Base-by-base conservation (phyloP, 2,888 invertebrate species). In the Miltochrista miniata region DNA sequence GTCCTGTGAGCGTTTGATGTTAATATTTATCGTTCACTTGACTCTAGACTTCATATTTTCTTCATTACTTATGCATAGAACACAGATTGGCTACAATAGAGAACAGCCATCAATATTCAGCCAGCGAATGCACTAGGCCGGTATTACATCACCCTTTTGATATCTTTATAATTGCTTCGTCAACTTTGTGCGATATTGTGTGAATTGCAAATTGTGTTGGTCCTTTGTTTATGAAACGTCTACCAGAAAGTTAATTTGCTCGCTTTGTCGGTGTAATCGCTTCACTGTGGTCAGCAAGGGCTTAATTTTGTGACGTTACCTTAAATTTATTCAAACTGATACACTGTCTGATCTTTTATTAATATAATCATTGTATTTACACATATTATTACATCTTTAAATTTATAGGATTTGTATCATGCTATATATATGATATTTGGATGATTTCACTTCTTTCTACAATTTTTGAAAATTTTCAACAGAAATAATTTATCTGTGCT, bases 21-120 rank as follows among this genome's bases (percentile, higher is more conserved):
- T 79, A 82, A 86, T 85, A 85, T 85, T 87, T 86, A 85, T 83
- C 76, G 76, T 76, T 71, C 75, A 77, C 81, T 82, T 74, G 73
- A 79, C 80, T 83, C 80, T 81, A 79, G 79, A 72, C 74, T 77
- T 75, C 81, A 83, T 85, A 87, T 88, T 87, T 87, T 87, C 81
- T 82, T 79, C 81, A 89, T 89, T 88, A 90, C 82, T 88, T 88
- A 88, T 88, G 90, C 88, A 89, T 90, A 84, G 88, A 86, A 82
- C 82, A 87, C 79, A 90, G 88, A 90, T 90, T 90, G 89, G 85
- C 79, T 81, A 73, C 75, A 77, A 78, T 76, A 76, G 72, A 74
- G 79, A 80, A 71, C 73, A 63, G 79, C 74, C 85, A 89, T 89
- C 87, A 90, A 89, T 87, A 89, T 89, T 86, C 87, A 83, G 79